Evolutionary conservation across 1,140 invertebrate genomes (phyloP).

Genomic region (Mylabris phalerata): DNA sequence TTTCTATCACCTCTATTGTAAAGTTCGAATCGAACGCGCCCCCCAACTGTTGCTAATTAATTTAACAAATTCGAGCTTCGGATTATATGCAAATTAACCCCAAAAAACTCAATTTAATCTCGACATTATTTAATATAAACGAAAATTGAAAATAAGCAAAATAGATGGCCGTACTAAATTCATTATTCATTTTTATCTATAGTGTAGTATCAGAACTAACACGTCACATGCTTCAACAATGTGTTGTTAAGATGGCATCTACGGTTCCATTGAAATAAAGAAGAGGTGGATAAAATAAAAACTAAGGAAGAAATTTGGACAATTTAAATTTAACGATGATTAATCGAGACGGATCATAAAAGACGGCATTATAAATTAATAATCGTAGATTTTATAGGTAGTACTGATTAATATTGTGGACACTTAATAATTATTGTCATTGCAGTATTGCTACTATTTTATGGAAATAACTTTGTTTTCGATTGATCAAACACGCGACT

Average conservation of each 20-base stretch:
- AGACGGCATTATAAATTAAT: slow-evolving; percentile 22
- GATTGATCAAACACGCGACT: too few species aligned
- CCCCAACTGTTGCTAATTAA: too few species aligned
- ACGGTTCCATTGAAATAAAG: slow-evolving; percentile 18
- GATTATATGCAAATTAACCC: too few species aligned
- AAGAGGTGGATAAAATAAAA: too few species aligned
- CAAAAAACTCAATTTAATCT: too few species aligned
- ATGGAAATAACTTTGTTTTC: too few species aligned
- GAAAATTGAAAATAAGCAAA: not conserved
- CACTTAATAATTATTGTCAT: slow-evolving; percentile 24
- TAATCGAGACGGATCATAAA: slow-evolving; percentile 19
- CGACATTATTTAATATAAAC: too few species aligned
- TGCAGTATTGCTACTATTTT: slow-evolving; percentile 5
- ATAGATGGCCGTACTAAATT: slow-evolving; percentile 8
- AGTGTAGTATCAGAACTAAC: slow-evolving; percentile 12
- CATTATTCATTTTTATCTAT: slow-evolving; percentile 27
- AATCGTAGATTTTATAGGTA: slow-evolving; percentile 9
- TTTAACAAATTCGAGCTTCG: too few species aligned
- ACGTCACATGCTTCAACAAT: slow-evolving; percentile 25
- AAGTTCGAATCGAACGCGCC: too few species aligned
- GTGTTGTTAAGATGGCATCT: slow-evolving; percentile 23
- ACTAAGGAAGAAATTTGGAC: not conserved
- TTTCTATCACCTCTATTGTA: too few species aligned
- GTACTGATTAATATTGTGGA: slow-evolving; percentile 20
- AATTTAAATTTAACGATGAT: slow-evolving; percentile 27